Percentiles rank a stretch among this genome's conserved stretches.
Evolutionary conservation across 2,113 vertebrate genomes (phyloP).

Genomic region (Cebidichthys violaceus): DNA sequence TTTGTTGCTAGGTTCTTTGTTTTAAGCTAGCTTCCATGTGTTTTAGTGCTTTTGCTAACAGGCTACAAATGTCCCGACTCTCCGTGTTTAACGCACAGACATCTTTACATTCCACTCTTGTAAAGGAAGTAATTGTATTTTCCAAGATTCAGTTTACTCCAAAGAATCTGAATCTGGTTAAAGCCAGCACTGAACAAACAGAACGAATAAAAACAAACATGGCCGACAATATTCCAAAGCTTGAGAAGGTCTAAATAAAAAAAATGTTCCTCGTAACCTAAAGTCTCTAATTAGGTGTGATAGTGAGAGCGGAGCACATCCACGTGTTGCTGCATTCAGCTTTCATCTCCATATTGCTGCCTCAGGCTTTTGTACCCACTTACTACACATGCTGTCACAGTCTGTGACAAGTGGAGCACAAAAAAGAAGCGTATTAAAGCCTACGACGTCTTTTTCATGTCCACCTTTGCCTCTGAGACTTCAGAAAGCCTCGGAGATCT

Average conservation of each 20-base stretch:
- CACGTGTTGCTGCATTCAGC: conserved; percentile 43
- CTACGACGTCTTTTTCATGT: conserved; percentile 42
- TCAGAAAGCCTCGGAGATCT: conserved; percentile 26
- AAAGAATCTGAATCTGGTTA: background rate
- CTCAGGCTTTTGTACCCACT: conserved; percentile 47
- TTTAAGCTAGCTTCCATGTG: no score
- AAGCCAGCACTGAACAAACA: background rate
- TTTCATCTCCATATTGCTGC: conserved; percentile 43
- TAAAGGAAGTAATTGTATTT: background rate
- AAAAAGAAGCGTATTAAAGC: conserved; percentile 41
- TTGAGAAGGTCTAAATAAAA: background rate
- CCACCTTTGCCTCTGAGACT: background rate
- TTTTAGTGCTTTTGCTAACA: no score
- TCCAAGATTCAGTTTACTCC: background rate
- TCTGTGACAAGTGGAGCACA: conserved; percentile 34
- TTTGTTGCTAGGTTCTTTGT: background rate
- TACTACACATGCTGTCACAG: conserved; percentile 43
- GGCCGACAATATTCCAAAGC: background rate
- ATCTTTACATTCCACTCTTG: background rate
- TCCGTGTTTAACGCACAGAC: background rate
- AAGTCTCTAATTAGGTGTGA: conserved; percentile 51
- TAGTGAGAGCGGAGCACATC: conserved; percentile 19
- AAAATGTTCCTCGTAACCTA: background rate
- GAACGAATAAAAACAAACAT: background rate
- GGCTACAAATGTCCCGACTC: background rate